Conservation (phyloP, 1,140 invertebrate genomes). For the Pomacea maculata region DNA sequence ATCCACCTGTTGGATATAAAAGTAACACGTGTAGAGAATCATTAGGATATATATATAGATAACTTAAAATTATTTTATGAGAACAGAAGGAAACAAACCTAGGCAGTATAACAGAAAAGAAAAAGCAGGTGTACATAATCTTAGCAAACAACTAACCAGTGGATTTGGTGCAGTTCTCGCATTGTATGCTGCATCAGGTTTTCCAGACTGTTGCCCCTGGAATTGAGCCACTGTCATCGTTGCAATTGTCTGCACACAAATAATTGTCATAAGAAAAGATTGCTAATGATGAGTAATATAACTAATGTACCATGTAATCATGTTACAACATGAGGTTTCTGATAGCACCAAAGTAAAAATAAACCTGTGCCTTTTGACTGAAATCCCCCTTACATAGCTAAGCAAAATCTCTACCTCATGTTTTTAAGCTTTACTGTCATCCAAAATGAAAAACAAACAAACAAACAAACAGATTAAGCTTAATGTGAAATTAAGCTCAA, state of each 20-base stretch:
- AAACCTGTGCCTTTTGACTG: too few species aligned
- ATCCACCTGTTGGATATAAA: constrained; percentile 51
- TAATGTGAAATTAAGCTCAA: too few species aligned
- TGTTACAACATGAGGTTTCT: too few species aligned
- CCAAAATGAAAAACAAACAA: too few species aligned
- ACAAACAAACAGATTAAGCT: too few species aligned
- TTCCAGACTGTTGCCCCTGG: constrained; percentile 49
- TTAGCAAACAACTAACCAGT: background rate
- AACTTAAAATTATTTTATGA: background rate
- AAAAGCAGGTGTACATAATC: background rate
- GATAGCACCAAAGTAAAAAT: too few species aligned
- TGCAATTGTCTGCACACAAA: constrained; percentile 51
- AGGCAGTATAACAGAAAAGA: background rate
- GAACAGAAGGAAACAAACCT: background rate
- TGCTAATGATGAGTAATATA: background rate
- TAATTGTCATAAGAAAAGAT: constrained; percentile 2
- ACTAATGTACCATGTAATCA: background rate
- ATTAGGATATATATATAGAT: background rate
- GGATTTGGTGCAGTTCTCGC: background rate
- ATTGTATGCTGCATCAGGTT: background rate
- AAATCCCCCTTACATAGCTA: too few species aligned
- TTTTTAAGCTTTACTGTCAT: too few species aligned
- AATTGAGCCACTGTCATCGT: constrained; percentile 63
- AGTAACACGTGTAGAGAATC: background rate
- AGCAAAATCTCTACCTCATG: too few species aligned